phyloP scores from a whole-genome alignment of 2,113 vertebrate genomes.

The Amblyornis subalaris region DNA sequence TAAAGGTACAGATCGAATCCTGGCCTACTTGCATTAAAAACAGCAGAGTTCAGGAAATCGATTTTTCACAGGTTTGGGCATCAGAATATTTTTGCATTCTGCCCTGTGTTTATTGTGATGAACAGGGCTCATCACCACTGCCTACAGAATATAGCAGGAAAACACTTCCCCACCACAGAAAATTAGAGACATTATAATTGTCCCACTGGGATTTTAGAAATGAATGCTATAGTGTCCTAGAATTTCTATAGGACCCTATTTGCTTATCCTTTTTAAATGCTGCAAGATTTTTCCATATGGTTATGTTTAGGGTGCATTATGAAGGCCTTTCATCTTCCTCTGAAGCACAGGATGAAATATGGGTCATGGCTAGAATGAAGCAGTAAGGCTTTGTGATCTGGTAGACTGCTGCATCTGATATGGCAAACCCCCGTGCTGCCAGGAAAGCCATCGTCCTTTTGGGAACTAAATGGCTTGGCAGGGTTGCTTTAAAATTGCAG shows the following conservation, averaged over 20 bases:
- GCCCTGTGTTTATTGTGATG: not conserved
- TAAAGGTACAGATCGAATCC: not conserved
- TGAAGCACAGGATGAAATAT: slow-evolving; percentile 6
- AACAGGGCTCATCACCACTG: not conserved
- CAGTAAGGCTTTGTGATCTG: not conserved
- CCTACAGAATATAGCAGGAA: not conserved
- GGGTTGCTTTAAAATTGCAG: slow-evolving; percentile 17
- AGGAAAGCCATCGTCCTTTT: not conserved
- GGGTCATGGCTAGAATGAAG: not conserved
- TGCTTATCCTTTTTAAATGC: slow-evolving; percentile 4
- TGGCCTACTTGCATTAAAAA: not conserved
- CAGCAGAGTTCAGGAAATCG: not conserved
- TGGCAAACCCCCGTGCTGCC: not conserved
- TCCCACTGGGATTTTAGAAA: not conserved
- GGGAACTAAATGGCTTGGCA: not conserved
- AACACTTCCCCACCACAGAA: not conserved
- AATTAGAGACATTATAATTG: not conserved
- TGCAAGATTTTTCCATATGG: slow-evolving; percentile 32
- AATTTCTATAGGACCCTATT: not conserved
- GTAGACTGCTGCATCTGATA: not conserved
- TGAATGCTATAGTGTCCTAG: not conserved
- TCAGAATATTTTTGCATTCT: not conserved
- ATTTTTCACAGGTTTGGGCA: not conserved
- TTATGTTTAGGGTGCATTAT: slow-evolving; percentile 36
- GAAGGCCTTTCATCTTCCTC: slow-evolving; percentile 38